Conservation (phyloP, 2,888 invertebrate genomes). For the Ophion slaviceki region DNA sequence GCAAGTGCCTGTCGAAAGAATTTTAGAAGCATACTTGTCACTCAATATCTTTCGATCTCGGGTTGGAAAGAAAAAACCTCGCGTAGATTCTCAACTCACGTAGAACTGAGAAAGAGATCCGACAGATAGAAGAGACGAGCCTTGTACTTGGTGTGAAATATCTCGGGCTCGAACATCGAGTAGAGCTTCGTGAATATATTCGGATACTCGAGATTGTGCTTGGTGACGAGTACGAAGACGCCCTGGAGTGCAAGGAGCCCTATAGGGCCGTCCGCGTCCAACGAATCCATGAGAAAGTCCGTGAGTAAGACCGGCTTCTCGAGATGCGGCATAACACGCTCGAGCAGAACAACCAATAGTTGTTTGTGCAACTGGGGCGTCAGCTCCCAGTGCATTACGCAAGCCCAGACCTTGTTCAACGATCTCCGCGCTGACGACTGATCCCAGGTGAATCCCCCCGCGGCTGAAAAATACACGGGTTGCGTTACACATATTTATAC, state of each 20-base stretch:
- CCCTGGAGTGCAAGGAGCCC: conserved; percentile 96
- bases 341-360: conserved; percentile 91
- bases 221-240: conserved; percentile 94
- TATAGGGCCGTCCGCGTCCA: conserved; percentile 93
- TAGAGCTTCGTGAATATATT: conserved; percentile 98
- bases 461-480: conserved; percentile 43
- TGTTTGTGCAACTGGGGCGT: conserved; percentile 89
- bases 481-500: neutral
- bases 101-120: conserved; percentile 96
- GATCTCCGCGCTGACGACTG: conserved; percentile 84
- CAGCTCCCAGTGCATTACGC: conserved; percentile 90
- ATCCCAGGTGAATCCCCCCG: conserved; percentile 86
- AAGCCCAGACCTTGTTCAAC: conserved; percentile 91
- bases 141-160: conserved; percentile 96
- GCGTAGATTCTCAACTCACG: conserved; percentile 85
- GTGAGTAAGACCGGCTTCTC: conserved; percentile 93
- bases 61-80: neutral
- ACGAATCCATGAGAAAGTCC: conserved; percentile 95
- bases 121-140: conserved; percentile 94
- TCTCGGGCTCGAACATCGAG: conserved; percentile 95
- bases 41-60: neutral
- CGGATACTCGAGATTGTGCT: conserved; percentile 97
- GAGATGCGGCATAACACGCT: conserved; percentile 92
- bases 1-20: conserved; percentile 89
- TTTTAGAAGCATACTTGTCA: neutral